A percentile compares a stretch with the other conserved stretches of the same genome.
Conservation (phyloP, 2,888 invertebrate genomes). For the Xestia c-nigrum region DNA sequence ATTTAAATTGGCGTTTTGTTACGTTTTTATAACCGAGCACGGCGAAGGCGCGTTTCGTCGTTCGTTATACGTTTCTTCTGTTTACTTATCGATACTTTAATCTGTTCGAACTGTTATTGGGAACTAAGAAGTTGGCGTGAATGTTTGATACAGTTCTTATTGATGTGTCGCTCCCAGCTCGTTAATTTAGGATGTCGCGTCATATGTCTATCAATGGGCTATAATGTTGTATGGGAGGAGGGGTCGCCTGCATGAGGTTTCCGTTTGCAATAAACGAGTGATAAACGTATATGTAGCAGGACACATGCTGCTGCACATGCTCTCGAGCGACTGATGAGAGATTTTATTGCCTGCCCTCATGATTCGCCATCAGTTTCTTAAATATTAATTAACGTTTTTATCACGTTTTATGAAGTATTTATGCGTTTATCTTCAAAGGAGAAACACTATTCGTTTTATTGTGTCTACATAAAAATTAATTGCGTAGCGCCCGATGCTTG, state of each 20-base stretch:
- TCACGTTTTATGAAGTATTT: constrained; percentile 64
- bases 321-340: constrained; percentile 75
- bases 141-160: constrained; percentile 49
- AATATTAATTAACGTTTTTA: constrained; percentile 66
- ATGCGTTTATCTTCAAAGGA: constrained; percentile 59
- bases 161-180: constrained; percentile 62
- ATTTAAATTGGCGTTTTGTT: constrained; percentile 89
- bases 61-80: constrained; percentile 71
- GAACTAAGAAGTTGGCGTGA: constrained; percentile 49
- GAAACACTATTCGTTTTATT: constrained; percentile 51
- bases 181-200: constrained; percentile 79
- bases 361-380: constrained; percentile 72
- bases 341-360: constrained; percentile 79
- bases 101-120: constrained; percentile 81
- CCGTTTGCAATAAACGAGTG: constrained; percentile 86
- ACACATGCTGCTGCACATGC: constrained; percentile 75
- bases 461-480: constrained; percentile 58
- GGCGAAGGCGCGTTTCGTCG: constrained; percentile 69
- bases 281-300: constrained; percentile 73
- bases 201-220: constrained; percentile 84
- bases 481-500: constrained; percentile 30
- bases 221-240: constrained; percentile 75
- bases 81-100: constrained; percentile 84
- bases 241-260: constrained; percentile 77
- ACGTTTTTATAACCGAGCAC: constrained; percentile 84